phyloP scores from a whole-genome alignment of 2,888 invertebrate genomes.

The Argyra leucocephala region DNA sequence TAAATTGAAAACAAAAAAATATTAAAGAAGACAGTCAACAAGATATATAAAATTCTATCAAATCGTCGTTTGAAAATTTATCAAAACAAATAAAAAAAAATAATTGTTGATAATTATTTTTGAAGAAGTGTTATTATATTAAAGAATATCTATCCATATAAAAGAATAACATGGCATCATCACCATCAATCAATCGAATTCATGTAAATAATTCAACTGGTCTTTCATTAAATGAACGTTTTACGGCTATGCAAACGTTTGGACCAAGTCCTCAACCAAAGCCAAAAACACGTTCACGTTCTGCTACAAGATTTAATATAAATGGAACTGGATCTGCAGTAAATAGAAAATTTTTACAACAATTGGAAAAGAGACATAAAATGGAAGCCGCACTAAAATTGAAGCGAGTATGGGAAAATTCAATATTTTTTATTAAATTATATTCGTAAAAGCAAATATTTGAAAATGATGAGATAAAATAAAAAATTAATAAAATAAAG shows the following conservation, averaged over 20 bases:
- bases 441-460: slow-evolving; percentile 8
- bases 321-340: slow-evolving; percentile 30
- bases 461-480: neutral
- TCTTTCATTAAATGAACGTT: slow-evolving; percentile 43
- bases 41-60: too few species aligned
- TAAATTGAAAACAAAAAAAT: too few species aligned
- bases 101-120: too few species aligned
- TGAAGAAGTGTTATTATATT: too few species aligned
- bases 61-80: too few species aligned
- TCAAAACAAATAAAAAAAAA: too few species aligned
- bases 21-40: too few species aligned
- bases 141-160: too few species aligned
- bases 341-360: slow-evolving; percentile 38
- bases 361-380: slow-evolving; percentile 40
- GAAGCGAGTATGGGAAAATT: slow-evolving; percentile 40
- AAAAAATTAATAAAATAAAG: slow-evolving; percentile 15
- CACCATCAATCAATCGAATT: slow-evolving; percentile 29
- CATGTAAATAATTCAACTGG: slow-evolving; percentile 45
- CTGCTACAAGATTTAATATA: slow-evolving; percentile 18
- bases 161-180: slow-evolving; percentile 20
- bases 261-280: slow-evolving; percentile 22
- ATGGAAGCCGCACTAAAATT: slow-evolving; percentile 40
- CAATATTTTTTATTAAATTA: slow-evolving; percentile 14
- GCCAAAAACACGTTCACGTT: slow-evolving; percentile 11
- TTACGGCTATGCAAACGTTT: slow-evolving; percentile 37